Conservation (phyloP, 2,113 vertebrate genomes). For the rat (Rattus norvegicus) region DNA sequence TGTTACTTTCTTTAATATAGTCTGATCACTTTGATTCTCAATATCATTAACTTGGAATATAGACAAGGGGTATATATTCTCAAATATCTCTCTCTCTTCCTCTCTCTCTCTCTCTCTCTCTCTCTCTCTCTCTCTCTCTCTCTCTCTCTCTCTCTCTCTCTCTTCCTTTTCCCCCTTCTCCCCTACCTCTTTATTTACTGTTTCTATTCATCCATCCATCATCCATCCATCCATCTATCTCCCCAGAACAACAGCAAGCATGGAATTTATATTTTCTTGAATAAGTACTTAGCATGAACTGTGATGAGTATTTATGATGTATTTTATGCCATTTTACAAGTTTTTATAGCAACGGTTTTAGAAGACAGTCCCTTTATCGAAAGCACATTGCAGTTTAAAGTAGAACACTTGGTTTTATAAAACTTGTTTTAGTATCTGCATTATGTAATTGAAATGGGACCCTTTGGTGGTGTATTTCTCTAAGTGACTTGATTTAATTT, state of each 20-base stretch:
- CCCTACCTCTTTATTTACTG: not conserved
- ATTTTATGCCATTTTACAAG: not conserved
- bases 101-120: not conserved
- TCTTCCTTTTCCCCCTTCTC: not conserved
- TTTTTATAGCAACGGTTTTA: not conserved
- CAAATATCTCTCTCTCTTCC: not conserved
- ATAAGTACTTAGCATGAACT: not conserved
- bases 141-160: not conserved
- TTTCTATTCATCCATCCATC: not conserved
- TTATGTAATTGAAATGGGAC: not conserved
- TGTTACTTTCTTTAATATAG: not conserved
- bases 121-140: not conserved
- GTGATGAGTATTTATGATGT: not conserved
- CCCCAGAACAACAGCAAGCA: too few species aligned
- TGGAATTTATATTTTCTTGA: not conserved
- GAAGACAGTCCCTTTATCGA: not conserved
- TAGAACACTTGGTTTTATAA: not conserved
- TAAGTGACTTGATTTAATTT: conserved; percentile 37
- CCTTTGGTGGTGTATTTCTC: not conserved
- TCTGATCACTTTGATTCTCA: conserved; percentile 46
- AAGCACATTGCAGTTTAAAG: not conserved
- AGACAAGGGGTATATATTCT: not conserved
- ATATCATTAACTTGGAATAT: not conserved
- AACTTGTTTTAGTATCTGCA: not conserved
- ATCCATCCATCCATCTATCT: too few species aligned